Evolutionary conservation across 2,888 invertebrate genomes (phyloP).

Genomic region (Endomychus coccineus): DNA sequence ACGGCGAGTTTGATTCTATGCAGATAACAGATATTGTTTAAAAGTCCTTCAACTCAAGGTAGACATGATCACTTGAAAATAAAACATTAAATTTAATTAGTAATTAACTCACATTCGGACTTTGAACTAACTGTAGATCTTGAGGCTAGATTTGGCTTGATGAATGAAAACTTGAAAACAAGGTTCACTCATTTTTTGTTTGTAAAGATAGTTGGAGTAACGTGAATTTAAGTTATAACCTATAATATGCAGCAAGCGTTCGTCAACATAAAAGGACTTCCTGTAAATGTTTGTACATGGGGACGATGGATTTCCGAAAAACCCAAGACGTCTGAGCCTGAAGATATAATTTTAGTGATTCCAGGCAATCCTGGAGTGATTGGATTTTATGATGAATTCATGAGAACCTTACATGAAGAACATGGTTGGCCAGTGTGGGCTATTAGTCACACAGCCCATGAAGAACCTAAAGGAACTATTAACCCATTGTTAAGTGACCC

Average conservation of each 20-base stretch:
- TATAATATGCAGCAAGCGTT: constrained; percentile 39
- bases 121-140: too few species aligned
- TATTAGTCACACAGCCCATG: constrained; percentile 78
- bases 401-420: constrained; percentile 52
- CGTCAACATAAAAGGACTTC: constrained; percentile 52
- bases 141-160: too few species aligned
- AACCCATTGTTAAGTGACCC: too few species aligned
- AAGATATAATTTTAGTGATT: constrained; percentile 61
- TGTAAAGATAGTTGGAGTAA: too few species aligned
- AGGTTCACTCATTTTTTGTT: too few species aligned
- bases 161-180: too few species aligned
- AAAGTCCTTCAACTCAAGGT: too few species aligned
- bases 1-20: too few species aligned
- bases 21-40: too few species aligned
- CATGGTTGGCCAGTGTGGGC: constrained; percentile 68
- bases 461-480: constrained; percentile 56
- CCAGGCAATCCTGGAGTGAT: constrained; percentile 86
- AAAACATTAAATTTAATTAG: too few species aligned
- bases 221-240: constrained; percentile 43
- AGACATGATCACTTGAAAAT: too few species aligned
- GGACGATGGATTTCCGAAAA: constrained; percentile 57
- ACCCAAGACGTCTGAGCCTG: constrained; percentile 38
- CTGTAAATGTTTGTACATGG: constrained; percentile 63
- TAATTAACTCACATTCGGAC: too few species aligned
- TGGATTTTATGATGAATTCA: constrained; percentile 72